Evolutionary conservation across 2,888 invertebrate species (phyloP), one percentile per base, ranked within the genome.

Genomic region (Tetranychus truncatus): DNA sequence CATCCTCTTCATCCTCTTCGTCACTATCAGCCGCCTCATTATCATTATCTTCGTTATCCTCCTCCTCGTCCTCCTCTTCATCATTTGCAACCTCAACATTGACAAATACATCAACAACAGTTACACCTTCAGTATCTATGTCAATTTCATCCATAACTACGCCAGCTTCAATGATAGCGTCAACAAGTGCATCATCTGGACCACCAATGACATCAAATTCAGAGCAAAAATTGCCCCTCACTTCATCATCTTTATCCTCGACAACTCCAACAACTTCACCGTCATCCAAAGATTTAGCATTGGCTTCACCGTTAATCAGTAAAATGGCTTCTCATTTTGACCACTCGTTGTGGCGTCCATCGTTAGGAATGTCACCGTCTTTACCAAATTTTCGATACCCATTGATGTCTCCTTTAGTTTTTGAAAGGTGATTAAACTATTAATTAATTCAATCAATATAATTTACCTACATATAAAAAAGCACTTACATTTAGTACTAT

Each of bases 401-500:
- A 45, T 20, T 72, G 18, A 44, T 72, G 46, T 45, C 72, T 46
- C 46, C 72, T 45, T 20, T 72, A 20, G 20, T 46, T 11, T n/a
- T 44, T n/a, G 72, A 72, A 24, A 72, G 72, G 72, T 72, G 45
- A 72, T 34, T 72, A 45, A 9, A 45, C 34, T 34, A 34, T 34
- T 34, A 34, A 34, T 34, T 34, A 34, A 34, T 5, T 4, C 34
- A 34, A 34, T 34, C 34, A 34, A 34, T 34, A 34, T 34, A 34
- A 34, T 34, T 34, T 34, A 34, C 5, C 34, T 34, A 5, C 34
- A 3, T 3, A 34, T 34, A 34, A 34, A 34, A 34, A 34, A 34
- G 34, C 34, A 34, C 34, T 34, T 34, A 34, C 3, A 34, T 34
- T 34, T 34, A 24, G 24, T 24, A 34, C 34, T 34, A 34, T 34